Evolutionary conservation across 2,113 vertebrate species (phyloP).

Genomic region (Trachemys scripta): DNA sequence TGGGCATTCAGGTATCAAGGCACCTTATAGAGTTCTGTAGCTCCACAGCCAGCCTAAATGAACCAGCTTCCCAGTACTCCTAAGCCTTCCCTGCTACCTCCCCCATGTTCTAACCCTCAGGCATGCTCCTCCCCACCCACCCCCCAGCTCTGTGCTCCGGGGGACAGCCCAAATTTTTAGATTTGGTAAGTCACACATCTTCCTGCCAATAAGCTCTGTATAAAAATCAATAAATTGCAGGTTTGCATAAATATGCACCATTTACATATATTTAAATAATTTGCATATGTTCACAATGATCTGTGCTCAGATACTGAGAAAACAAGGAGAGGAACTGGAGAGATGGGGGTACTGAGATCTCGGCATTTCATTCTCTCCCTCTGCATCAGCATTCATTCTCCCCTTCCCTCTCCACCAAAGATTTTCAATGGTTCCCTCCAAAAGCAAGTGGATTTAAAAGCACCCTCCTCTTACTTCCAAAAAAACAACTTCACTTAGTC

Average conservation of each 20-base stretch:
- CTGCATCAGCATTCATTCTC: background rate
- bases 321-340: background rate
- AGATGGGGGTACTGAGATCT: background rate
- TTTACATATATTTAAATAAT: background rate
- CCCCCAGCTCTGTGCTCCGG: background rate
- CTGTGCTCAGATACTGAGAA: background rate
- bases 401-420: background rate
- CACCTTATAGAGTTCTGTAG: background rate
- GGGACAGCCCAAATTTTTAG: background rate
- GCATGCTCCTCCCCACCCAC: no score
- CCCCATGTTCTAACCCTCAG: background rate
- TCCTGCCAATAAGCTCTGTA: background rate
- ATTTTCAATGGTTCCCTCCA: background rate
- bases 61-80: background rate
- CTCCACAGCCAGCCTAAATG: background rate
- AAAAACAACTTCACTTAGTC: background rate
- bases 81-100: background rate
- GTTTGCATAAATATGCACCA: background rate
- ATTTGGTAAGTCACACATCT: background rate
- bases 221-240: background rate
- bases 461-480: background rate
- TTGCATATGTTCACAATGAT: background rate
- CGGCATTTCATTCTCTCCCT: background rate
- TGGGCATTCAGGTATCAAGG: background rate
- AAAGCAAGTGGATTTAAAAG: background rate